Percentiles rank a stretch among this genome's conserved stretches.
Conservation (phyloP, 2,113 vertebrate genomes). For the Columba livia region DNA sequence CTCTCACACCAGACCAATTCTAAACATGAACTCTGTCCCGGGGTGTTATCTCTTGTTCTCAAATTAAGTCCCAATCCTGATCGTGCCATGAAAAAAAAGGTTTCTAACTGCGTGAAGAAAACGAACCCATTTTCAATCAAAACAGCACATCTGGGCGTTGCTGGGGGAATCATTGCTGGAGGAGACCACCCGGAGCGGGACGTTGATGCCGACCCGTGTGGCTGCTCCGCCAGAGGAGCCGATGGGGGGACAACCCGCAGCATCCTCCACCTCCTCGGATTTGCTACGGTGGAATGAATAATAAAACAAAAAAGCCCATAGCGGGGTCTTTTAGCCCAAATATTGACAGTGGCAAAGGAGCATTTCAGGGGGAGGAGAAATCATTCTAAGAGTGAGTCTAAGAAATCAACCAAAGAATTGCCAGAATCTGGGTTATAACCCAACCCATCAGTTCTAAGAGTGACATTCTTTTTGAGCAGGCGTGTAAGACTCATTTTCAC, state of each 20-base stretch:
- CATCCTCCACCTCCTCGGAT: not conserved
- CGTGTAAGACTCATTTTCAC: too few relatives aligned
- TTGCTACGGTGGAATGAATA: not conserved
- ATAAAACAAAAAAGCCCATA: not conserved
- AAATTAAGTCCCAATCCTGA: too few relatives aligned
- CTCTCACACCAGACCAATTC: too few relatives aligned
- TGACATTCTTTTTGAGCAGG: too few relatives aligned
- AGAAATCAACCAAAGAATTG: not conserved
- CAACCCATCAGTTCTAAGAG: not conserved
- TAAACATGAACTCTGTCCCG: too few relatives aligned
- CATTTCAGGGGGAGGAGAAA: not conserved
- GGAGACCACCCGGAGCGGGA: not conserved
- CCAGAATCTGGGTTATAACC: not conserved
- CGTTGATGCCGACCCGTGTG: accelerated
- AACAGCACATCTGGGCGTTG: too few relatives aligned
- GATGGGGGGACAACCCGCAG: accelerated
- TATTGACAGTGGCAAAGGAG: not conserved
- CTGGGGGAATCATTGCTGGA: not conserved
- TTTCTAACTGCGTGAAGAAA: too few relatives aligned
- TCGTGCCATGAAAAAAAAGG: too few relatives aligned
- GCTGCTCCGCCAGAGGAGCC: accelerated
- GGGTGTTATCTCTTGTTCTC: too few relatives aligned
- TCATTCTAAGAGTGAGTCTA: not conserved
- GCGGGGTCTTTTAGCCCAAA: not conserved
- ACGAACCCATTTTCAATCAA: too few relatives aligned